phyloP scores from a whole-genome alignment of 2,113 vertebrate species.

The Ancistrus triradiatus region DNA sequence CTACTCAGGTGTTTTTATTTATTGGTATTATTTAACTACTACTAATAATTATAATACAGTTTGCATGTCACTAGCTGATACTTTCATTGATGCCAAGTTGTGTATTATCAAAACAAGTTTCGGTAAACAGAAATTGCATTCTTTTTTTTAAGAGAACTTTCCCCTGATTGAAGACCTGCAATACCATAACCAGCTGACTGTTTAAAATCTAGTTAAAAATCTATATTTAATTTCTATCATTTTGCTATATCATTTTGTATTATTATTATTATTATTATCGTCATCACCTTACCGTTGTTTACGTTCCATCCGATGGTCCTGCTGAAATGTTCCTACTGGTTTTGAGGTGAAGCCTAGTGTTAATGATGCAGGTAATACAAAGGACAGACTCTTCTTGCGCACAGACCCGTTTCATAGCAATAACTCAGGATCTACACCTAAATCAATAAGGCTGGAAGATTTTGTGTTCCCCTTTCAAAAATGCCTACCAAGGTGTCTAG shows the following conservation, averaged over 20 bases:
- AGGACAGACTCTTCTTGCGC: constrained; percentile 26
- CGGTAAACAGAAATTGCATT: too few relatives aligned
- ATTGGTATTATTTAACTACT: too few relatives aligned
- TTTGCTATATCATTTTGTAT: constrained; percentile 23
- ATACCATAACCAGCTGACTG: too few relatives aligned
- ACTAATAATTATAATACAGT: too few relatives aligned
- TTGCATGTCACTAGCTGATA: too few relatives aligned
- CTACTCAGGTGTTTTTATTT: too few relatives aligned
- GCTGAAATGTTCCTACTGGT: constrained; percentile 42
- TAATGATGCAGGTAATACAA: constrained; percentile 36
- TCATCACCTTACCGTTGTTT: constrained; percentile 61
- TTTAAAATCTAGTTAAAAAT: too few relatives aligned
- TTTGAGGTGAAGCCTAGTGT: constrained; percentile 14
- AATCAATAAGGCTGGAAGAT: constrained; percentile 50
- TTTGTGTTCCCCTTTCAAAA: constrained; percentile 16
- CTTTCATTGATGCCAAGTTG: too few relatives aligned
- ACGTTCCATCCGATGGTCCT: constrained; percentile 55
- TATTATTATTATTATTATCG: constrained; percentile 41
- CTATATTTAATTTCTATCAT: constrained; percentile 20
- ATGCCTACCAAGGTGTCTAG: constrained; percentile 50
- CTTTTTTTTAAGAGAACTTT: too few relatives aligned
- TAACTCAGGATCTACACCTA: constrained; percentile 31
- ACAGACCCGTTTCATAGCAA: constrained; percentile 28
- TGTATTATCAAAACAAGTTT: too few relatives aligned
- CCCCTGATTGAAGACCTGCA: too few relatives aligned